Percentiles rank a stretch among this genome's conserved stretches.
Conservation (phyloP, 2,888 invertebrate genomes). For the Andrena trimmerana region DNA sequence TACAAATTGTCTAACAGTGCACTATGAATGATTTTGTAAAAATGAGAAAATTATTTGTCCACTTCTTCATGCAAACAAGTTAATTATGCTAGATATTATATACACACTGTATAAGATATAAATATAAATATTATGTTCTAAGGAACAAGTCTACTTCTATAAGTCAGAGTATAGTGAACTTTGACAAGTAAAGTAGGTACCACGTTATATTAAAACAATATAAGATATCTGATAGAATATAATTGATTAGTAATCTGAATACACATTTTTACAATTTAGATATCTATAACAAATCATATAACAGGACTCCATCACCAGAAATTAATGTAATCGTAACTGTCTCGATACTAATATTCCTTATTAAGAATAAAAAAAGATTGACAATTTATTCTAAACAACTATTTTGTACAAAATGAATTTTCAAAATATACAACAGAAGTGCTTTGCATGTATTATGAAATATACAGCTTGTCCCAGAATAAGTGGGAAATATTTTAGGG, state of each 20-base stretch:
- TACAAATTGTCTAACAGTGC: background rate
- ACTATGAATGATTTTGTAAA: background rate
- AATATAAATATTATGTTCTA: slow-evolving; percentile 47
- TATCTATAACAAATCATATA: slow-evolving; percentile 46
- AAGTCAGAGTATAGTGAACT: slow-evolving; percentile 81
- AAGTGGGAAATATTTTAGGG: too few species aligned
- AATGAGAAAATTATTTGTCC: slow-evolving; percentile 2
- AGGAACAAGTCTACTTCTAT: slow-evolving; percentile 72
- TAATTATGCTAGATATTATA: slow-evolving; percentile 35
- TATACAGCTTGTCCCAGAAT: background rate
- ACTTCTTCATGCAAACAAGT: slow-evolving; percentile 58
- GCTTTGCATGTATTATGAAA: slow-evolving; percentile 22
- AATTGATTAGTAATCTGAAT: slow-evolving; percentile 69
- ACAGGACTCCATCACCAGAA: slow-evolving; percentile 80
- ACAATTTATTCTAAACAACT: slow-evolving; percentile 15
- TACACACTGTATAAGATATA: slow-evolving; percentile 28
- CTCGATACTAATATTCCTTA: slow-evolving; percentile 23
- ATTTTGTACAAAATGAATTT: slow-evolving; percentile 18
- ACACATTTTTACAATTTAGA: slow-evolving; percentile 48
- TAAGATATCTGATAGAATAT: slow-evolving; percentile 60
- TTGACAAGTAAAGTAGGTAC: slow-evolving; percentile 85
- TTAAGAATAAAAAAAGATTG: slow-evolving; percentile 11
- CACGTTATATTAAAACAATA: slow-evolving; percentile 74
- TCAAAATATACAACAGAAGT: slow-evolving; percentile 24
- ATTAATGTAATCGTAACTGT: slow-evolving; percentile 47